Percentiles rank a stretch among this genome's conserved stretches.
phyloP scores from a whole-genome alignment of 2,113 vertebrate species.

The Pollimyrus isidori region DNA sequence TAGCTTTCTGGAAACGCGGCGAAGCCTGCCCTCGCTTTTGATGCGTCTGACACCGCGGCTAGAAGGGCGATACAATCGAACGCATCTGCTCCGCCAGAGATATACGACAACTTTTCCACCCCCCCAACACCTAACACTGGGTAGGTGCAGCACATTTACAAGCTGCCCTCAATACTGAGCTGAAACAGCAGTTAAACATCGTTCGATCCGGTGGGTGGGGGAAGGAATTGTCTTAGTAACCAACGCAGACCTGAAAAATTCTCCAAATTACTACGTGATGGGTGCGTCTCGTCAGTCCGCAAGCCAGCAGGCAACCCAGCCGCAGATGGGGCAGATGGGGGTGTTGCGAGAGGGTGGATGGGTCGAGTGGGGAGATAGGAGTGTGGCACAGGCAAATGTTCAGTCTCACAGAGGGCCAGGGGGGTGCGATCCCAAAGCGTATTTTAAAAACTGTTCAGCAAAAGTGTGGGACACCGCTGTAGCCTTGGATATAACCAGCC shows the following conservation, averaged over 20 bases:
- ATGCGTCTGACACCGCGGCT: not conserved
- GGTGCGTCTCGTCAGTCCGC: not conserved
- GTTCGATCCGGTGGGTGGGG: not conserved
- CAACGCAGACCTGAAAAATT: not conserved
- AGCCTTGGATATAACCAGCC: not conserved
- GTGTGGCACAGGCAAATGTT: conserved; percentile 28
- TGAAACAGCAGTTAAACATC: not conserved
- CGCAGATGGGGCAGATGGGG: not conserved
- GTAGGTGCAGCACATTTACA: not conserved
- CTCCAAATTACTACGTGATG: not conserved
- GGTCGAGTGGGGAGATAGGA: conserved; percentile 10
- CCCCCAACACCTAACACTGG: not conserved
- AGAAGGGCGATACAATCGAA: not conserved
- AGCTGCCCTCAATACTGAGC: not conserved
- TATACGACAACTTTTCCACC: not conserved
- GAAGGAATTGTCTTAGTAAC: not conserved
- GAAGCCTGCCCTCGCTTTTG: not conserved
- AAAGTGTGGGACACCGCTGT: conserved; percentile 37
- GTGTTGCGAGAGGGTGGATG: conserved; percentile 30
- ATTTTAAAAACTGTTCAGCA: conserved; percentile 42
- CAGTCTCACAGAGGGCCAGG: conserved; percentile 42
- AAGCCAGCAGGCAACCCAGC: not conserved
- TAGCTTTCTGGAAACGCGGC: not conserved
- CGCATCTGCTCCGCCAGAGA: not conserved
- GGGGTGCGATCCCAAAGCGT: conserved; percentile 54